Percentiles rank a stretch among this genome's conserved stretches.
These are phyloP conservation scores for Trachurus trachurus DNA, from an alignment of 2,797 vertebrate genomes.

Conservation along the genomic window DNA sequence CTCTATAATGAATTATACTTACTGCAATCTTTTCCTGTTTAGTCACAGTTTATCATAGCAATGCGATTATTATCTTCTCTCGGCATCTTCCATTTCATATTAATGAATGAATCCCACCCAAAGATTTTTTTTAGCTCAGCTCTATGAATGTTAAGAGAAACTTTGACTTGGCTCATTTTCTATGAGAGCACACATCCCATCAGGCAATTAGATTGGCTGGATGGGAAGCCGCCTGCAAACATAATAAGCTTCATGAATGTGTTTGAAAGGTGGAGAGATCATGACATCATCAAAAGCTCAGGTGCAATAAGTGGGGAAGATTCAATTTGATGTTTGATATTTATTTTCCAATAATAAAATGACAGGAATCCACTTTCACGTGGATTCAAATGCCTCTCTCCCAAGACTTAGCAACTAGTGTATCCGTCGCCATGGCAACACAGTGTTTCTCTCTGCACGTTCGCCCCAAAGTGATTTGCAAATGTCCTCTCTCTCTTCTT, in stretches of 20 bases:
- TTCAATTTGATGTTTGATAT: slow-evolving; percentile 37
- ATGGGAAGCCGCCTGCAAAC: slow-evolving; percentile 28
- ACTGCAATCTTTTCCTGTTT: slow-evolving; percentile 49
- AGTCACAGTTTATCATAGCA: slow-evolving; percentile 52
- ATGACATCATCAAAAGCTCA: slow-evolving; percentile 48
- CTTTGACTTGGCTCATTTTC: slow-evolving; percentile 59
- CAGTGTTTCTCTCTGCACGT: slow-evolving; percentile 44
- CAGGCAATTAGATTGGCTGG: slow-evolving; percentile 55
- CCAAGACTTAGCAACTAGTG: slow-evolving; percentile 38
- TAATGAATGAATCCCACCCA: slow-evolving; percentile 44
- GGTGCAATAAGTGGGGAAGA: slow-evolving; percentile 38
- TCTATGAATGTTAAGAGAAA: slow-evolving; percentile 52
- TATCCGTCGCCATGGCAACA: slow-evolving; percentile 81
- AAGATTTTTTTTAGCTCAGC: slow-evolving; percentile 40
- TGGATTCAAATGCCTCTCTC: slow-evolving; percentile 60
- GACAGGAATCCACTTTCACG: slow-evolving; percentile 33
- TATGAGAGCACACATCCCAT: slow-evolving; percentile 50
- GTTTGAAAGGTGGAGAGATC: slow-evolving; percentile 39
- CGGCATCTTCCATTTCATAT: slow-evolving; percentile 49
- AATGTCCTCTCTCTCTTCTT: slow-evolving; percentile 30
- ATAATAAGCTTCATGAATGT: slow-evolving; percentile 48
- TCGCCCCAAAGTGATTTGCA: slow-evolving; percentile 58
- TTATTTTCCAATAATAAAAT: slow-evolving; percentile 57
- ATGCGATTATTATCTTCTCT: slow-evolving; percentile 14
- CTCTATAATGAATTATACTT: slow-evolving; percentile 56